Evolutionary conservation across 2,797 vertebrate genomes (phyloP).

Genomic region (Emydoidea blandingii): DNA sequence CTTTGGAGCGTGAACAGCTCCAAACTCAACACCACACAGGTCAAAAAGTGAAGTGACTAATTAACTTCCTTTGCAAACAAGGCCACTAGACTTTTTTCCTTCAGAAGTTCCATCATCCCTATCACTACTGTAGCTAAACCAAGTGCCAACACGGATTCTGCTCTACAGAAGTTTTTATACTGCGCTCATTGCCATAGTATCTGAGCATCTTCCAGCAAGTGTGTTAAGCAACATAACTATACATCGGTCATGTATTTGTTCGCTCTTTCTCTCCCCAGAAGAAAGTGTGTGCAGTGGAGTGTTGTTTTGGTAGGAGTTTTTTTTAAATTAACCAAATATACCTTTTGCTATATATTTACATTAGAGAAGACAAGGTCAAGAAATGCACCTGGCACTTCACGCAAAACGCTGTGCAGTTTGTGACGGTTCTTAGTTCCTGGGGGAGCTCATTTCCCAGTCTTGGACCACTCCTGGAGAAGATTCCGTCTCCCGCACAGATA

Average conservation of each 20-base stretch:
- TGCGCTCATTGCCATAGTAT: background rate
- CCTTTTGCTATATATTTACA: background rate
- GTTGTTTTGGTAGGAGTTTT: background rate
- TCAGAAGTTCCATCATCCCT: rapidly evolving
- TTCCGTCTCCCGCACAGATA: background rate
- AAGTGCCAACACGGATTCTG: background rate
- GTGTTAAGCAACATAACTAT: background rate
- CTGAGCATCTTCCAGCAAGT: background rate
- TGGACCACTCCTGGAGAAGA: background rate
- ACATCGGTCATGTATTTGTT: background rate
- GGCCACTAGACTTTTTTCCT: rapidly evolving
- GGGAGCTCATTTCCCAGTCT: background rate
- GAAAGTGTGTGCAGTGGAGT: background rate
- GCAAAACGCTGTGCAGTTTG: background rate
- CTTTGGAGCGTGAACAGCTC: background rate
- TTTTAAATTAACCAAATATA: background rate
- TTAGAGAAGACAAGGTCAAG: background rate
- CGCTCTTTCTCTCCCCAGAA: background rate
- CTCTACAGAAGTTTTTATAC: background rate
- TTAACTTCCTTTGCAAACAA: background rate
- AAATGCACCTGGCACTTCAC: background rate
- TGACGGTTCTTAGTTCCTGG: background rate
- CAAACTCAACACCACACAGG: background rate
- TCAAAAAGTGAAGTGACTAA: background rate
- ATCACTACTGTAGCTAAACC: background rate